Percentiles rank a stretch among this genome's conserved stretches.
Evolutionary conservation across 2,113 vertebrate species (phyloP).

Genomic region (Malaclemys terrapin): DNA sequence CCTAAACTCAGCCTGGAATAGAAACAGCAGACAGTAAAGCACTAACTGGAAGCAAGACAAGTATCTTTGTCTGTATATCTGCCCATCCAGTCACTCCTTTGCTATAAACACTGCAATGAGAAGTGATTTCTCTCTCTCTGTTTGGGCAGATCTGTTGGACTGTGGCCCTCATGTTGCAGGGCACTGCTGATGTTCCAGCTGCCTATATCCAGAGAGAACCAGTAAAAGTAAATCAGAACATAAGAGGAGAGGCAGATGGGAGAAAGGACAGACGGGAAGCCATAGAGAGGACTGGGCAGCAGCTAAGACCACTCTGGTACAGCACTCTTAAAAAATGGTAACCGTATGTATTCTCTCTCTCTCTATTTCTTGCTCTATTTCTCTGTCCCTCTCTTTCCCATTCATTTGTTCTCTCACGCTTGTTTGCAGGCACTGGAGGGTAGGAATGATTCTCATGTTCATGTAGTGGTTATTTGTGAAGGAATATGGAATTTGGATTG

Average conservation of each 20-base stretch:
- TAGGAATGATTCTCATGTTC: background rate
- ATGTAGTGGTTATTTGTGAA: rapidly evolving
- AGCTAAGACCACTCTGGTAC: background rate
- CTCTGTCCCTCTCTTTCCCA: background rate
- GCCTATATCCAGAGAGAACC: background rate
- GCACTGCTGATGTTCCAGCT: background rate
- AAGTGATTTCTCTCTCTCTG: background rate
- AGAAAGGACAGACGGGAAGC: background rate
- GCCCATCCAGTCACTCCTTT: conserved; percentile 1
- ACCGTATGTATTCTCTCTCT: background rate
- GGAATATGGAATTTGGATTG: background rate
- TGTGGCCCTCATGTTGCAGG: background rate
- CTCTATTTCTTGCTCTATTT: background rate
- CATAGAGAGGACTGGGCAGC: background rate
- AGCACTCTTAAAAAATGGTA: background rate
- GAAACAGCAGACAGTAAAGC: background rate
- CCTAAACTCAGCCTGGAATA: background rate
- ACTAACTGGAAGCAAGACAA: background rate
- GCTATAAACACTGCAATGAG: conserved; percentile 11
- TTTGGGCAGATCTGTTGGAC: background rate
- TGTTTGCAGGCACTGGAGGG: background rate
- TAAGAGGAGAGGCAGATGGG: background rate
- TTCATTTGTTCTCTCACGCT: background rate
- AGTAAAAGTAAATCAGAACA: background rate
- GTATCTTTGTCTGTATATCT: background rate